A percentile compares a stretch with the other conserved stretches of the same genome.
phyloP scores from a whole-genome alignment of 1,140 invertebrate species.

The Pseudobourletiella spinata region DNA sequence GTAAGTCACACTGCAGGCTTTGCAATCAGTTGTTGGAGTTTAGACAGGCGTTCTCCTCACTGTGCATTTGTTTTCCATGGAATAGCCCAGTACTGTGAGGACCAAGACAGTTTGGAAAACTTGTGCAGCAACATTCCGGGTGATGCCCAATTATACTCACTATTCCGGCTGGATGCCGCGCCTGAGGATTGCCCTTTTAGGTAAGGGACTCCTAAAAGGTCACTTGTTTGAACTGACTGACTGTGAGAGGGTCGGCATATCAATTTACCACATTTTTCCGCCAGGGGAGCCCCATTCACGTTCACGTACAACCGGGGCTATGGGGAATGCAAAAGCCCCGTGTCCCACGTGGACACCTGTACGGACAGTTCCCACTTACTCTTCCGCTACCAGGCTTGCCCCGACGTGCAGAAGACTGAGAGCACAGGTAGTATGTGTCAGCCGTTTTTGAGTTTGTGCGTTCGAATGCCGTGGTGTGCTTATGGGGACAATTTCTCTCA shows the following conservation, averaged over 20 bases:
- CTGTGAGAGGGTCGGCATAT: too few species aligned
- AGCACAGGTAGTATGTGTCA: slow-evolving; percentile 29
- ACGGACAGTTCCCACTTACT: slow-evolving; percentile 33
- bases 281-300: slow-evolving; percentile 38
- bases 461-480: not conserved
- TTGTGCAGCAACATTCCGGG: slow-evolving; percentile 39
- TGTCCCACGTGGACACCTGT: slow-evolving; percentile 35
- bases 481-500: not conserved
- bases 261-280: too few species aligned
- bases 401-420: slow-evolving; percentile 37
- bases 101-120: slow-evolving; percentile 32
- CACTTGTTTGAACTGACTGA: not conserved
- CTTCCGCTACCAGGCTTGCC: slow-evolving; percentile 37
- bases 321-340: slow-evolving; percentile 6
- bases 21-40: too few species aligned
- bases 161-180: slow-evolving; percentile 39
- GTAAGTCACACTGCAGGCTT: too few species aligned
- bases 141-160: slow-evolving; percentile 39
- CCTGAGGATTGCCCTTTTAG: slow-evolving; percentile 35
- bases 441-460: slow-evolving; percentile 3
- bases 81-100: slow-evolving; percentile 22
- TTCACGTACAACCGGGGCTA: slow-evolving; percentile 44
- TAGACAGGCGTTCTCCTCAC: too few species aligned
- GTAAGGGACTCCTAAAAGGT: slow-evolving; percentile 7
- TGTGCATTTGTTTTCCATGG: not conserved